Evolutionary conservation across 2,888 invertebrate genomes (phyloP), one percentile per base, ranked within the genome.

Genomic region (Temnothorax ravouxi): DNA sequence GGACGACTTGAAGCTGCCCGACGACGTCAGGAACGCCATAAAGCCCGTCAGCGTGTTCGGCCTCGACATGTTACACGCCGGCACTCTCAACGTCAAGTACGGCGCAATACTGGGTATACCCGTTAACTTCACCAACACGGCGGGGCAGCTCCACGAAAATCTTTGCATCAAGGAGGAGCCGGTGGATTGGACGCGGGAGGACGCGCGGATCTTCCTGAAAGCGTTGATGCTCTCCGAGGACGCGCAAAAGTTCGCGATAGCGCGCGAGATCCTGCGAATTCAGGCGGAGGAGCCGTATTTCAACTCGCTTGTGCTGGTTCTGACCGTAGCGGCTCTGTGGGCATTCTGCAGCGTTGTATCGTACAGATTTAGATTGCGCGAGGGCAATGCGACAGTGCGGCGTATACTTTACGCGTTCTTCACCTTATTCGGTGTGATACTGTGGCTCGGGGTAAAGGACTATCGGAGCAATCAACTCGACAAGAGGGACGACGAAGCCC

Each of bases 191-290:
- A 95, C 95, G 52, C 95, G 96, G 0, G 96, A 96, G 83, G 95
- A 95, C 83, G 97, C 97, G 0, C 94, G 96, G 88, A 94, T 96
- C 80, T 95, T 98, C 64, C 95, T 96, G 72, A 95, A 97, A 18
- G 96, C 98, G 0, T 92, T 98, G 44, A 94, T 97, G 3, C 93
- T 98, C n/a, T 97, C 97, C 18, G 97, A 97, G 86, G 96, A 97
- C 86, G 98, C 97, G 13, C 97, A 98, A 93, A 95, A 97, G 85
- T 98, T 97, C 95, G 98, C 97, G 0, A 96, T 98, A 41, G 98
- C 97, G 83, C 96, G 97, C 89, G 97, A 98, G 94, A 96, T 98
- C 75, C 93, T 97, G 83, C 96, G 96, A 95, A 93, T 96, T 3
- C 95, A 96, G 86, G 96, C 96, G 56, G 94, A 96, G 84, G 96